Conservation (phyloP, 1,140 invertebrate species). For the Chymomyza costata region DNA sequence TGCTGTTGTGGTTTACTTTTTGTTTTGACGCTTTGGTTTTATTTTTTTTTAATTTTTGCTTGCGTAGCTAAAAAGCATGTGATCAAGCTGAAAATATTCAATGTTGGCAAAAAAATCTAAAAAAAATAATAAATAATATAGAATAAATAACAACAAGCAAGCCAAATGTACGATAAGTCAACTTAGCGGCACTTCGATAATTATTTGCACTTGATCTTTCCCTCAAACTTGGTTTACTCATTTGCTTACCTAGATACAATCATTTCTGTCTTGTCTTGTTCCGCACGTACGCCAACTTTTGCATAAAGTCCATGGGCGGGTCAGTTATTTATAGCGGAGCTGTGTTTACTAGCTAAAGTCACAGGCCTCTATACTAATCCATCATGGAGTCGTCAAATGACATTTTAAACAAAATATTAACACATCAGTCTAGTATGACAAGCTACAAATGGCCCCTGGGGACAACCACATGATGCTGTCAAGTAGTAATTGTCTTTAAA, state of each 20-base stretch:
- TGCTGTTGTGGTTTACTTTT: constrained; percentile 52
- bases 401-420: constrained; percentile 59
- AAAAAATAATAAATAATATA: constrained; percentile 35
- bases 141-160: constrained; percentile 29
- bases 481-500: too few species aligned
- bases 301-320: constrained; percentile 40
- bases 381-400: constrained; percentile 39
- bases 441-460: constrained; percentile 40
- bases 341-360: too few species aligned
- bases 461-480: constrained; percentile 63
- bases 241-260: too few species aligned
- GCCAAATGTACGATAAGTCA: constrained; percentile 13
- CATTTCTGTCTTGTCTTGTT: constrained; percentile 1
- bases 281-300: constrained; percentile 25
- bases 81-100: constrained; percentile 57
- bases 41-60: too few species aligned
- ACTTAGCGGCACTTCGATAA: constrained; percentile 51
- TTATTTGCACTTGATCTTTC: constrained; percentile 40
- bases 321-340: too few species aligned
- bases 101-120: constrained; percentile 42
- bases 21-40: constrained; percentile 38
- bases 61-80: constrained; percentile 72
- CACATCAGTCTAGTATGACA: constrained; percentile 58
- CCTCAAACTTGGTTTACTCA: too few species aligned
- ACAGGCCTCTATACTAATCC: constrained; percentile 52